Percentiles rank a stretch among this genome's conserved stretches.
Evolutionary conservation across 2,888 invertebrate genomes (phyloP).

Genomic region (Ectobius pallidus): DNA sequence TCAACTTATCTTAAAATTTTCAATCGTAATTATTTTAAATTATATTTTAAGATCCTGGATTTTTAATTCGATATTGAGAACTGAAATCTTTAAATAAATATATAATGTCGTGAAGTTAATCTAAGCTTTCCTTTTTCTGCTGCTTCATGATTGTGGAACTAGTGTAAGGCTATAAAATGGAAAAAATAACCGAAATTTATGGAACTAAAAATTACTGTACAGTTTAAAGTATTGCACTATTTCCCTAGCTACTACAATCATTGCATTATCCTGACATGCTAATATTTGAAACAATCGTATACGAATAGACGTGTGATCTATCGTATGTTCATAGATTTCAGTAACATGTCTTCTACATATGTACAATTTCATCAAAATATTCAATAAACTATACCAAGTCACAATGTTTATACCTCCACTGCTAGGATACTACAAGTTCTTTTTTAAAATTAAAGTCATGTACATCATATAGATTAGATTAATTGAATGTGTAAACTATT

Average conservation of each 20-base stretch:
- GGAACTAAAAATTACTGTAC: slow-evolving; percentile 9
- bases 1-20: too few relatives aligned
- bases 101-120: too few relatives aligned
- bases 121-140: too few relatives aligned
- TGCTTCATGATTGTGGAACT: slow-evolving; percentile 3
- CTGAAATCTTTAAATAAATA: too few relatives aligned
- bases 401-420: not conserved
- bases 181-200: not conserved
- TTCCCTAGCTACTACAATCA: slow-evolving; percentile 36
- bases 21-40: too few relatives aligned
- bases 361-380: slow-evolving; percentile 19
- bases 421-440: not conserved
- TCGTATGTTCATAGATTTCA: not conserved
- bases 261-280: not conserved
- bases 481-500: not conserved
- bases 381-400: slow-evolving; percentile 14
- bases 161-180: not conserved
- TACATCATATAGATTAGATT: slow-evolving; percentile 13
- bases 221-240: slow-evolving; percentile 38
- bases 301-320: not conserved
- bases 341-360: slow-evolving; percentile 17
- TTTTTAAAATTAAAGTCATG: slow-evolving; percentile 29
- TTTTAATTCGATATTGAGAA: too few relatives aligned
- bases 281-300: not conserved
- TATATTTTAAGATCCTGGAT: too few relatives aligned